Evolutionary conservation across 2,797 vertebrate species (phyloP), one percentile per base, ranked within the genome.

Genomic region (Chaetophractus vellerosus): DNA sequence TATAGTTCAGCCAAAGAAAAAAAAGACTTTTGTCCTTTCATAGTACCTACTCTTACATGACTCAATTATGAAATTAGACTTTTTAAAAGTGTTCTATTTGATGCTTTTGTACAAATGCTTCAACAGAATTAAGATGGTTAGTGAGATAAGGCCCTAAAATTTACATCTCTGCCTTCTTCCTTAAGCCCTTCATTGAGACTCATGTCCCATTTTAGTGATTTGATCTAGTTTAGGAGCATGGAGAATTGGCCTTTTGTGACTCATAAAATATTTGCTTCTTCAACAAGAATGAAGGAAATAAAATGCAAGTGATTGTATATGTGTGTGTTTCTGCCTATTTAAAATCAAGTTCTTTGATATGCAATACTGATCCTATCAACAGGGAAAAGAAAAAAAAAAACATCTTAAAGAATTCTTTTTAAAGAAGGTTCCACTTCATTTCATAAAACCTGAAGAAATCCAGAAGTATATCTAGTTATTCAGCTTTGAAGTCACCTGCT

Each of bases 401-500:
- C 86, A 75, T 90, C 93, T 88, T 94, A 92, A 93, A 96, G 75
- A 86, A 88, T 16, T 45, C 69, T 80, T 80, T 1, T 7, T 36
- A 74, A 87, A 83, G 90, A 93, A 45, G 74, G 28, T 87, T 96
- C 82, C 82, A 89, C 90, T 95, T 95, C 86, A 92, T 93, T 97
- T 97, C 96, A 93, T 95, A 96, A 97, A 96, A 95, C 76, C 88
- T 96, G 82, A 96, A 96, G 95, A 87, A 36, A 94, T 48, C 75
- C 87, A 76, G 88, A 92, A 59, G 57, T 78, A 36, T 92, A 96
- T 95, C 93, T 94, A 33, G 86, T 28, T 83, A 92, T 97, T 95
- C 83, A 94, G 97, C 97, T 97, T 91, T 96, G 95, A 96, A 96
- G 94, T 96, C 93, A 95, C 96, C 96, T 96, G 93, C 94, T 82